Evolutionary conservation across 2,113 vertebrate species (phyloP).

Genomic region (Neodontobutis hainanensis): DNA sequence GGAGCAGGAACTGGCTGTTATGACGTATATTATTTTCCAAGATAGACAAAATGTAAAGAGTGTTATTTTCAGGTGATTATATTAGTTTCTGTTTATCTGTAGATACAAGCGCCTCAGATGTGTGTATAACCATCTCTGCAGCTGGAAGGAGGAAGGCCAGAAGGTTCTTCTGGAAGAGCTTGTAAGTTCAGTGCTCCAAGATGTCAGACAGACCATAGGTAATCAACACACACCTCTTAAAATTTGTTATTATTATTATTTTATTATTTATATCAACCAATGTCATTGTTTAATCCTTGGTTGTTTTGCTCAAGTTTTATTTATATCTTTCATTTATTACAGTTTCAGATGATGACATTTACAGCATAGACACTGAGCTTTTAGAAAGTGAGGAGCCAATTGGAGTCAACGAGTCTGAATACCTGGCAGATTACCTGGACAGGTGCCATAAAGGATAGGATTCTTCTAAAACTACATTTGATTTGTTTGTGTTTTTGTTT

Average conservation of each 20-base stretch:
- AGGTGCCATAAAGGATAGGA: conserved; percentile 58
- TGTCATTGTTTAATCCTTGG: too few relatives aligned
- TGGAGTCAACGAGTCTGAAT: conserved; percentile 59
- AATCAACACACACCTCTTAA: neutral
- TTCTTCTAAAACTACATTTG: too few relatives aligned
- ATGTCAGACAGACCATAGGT: conserved; percentile 43
- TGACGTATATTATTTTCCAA: too few relatives aligned
- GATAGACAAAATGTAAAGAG: too few relatives aligned
- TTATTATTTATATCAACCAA: too few relatives aligned
- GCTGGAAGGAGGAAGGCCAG: conserved; percentile 43
- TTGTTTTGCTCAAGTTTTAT: too few relatives aligned
- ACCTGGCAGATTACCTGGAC: conserved; percentile 70
- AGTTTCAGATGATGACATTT: conserved; percentile 38
- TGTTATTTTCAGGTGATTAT: neutral
- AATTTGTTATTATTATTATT: too few relatives aligned
- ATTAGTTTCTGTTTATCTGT: neutral
- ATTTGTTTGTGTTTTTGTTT: too few relatives aligned
- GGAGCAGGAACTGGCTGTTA: too few relatives aligned
- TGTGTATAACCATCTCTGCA: conserved; percentile 29
- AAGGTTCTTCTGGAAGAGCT: conserved; percentile 45
- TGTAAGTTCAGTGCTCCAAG: conserved; percentile 38
- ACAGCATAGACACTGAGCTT: conserved; percentile 35
- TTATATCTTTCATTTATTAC: neutral
- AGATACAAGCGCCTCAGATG: conserved; percentile 59
- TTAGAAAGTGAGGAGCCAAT: conserved; percentile 67